Base-by-base conservation (phyloP, 1,140 invertebrate species). In the Papilio aristodemus region DNA sequence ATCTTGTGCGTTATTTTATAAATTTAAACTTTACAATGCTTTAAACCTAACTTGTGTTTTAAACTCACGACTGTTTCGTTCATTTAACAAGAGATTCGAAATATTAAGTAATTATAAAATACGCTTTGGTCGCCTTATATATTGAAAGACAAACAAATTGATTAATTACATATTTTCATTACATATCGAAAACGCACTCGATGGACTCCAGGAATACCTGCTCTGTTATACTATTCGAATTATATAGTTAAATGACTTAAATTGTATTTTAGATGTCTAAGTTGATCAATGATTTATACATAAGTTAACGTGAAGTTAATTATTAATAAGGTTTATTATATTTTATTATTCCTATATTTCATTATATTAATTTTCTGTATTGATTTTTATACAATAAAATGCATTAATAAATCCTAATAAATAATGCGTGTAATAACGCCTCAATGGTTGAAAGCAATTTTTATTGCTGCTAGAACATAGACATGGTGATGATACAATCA, bases 31-130 rank as follows among this genome's bases (percentile, higher is more conserved):
- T 50, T 19, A 50, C 19, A 50, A 22, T 22, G 14, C 17, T 50
- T 22, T 22, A 9, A 50, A 54, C 46, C 22, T 22, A 54, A 50
- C 10, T 50, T 50, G 17, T 32, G 7, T 19, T 39, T 39, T 6
- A 46, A 54, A 25, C 19, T 19, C 46, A 54, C 46, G 46, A 54
- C 46, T 19, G 22, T 19, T 41, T 41, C 22, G 46, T 25, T 22
- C 46, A 54, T 54, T 22, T 54, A 54, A 54, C 9, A 22, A 22
- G 43, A 50, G 46, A 54, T 54, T 54, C 46, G 11, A 54, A 54
- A 54, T 25, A 19, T 6, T 32, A 54, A 54, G 46, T 19, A 22
- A 54, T 54, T 54, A 54, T 54, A 54, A 54, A 25, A 22, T 54
- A 54, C 46, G 22, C 46, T 54, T 54, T 54, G 46, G 46, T 54